Evolutionary conservation across 1,140 invertebrate species (phyloP).

Genomic region (Cyrtorhinus lividipennis): DNA sequence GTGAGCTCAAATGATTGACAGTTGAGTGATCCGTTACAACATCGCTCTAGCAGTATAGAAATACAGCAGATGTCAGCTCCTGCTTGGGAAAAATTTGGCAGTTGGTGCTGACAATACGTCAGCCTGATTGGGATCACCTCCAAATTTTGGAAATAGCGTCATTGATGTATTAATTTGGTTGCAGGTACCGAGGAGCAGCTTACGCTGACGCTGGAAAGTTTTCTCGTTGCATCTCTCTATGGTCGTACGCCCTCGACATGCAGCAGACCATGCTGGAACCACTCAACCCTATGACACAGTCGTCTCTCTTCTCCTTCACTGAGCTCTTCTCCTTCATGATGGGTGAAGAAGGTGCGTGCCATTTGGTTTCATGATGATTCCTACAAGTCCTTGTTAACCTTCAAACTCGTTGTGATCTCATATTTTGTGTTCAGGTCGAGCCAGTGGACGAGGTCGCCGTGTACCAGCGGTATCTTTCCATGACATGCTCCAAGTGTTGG

Average conservation of each 20-base stretch:
- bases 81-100: no score
- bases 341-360: conserved; percentile 41
- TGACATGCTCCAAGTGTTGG: conserved; percentile 68
- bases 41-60: no score
- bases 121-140: no score
- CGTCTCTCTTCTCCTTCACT: conserved; percentile 80
- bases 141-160: no score
- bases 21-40: no score
- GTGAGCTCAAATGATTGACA: no score
- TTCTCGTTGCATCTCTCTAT: conserved; percentile 76
- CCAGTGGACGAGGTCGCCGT: conserved; percentile 49
- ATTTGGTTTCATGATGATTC: not conserved
- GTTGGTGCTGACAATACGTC: no score
- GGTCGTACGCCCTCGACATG: conserved; percentile 95
- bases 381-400: not conserved
- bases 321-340: conserved; percentile 93
- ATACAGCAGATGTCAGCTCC: no score
- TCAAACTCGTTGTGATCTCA: no score
- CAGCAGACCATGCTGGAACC: conserved; percentile 84
- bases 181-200: conserved; percentile 69
- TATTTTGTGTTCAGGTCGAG: conserved; percentile 42
- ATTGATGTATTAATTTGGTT: no score
- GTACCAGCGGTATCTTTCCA: conserved; percentile 61
- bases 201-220: conserved; percentile 92
- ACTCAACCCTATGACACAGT: conserved; percentile 89